Evolutionary conservation across 2,797 vertebrate species (phyloP), one percentile per base, ranked within the genome.

Genomic region (Gymnothorax reevesii): DNA sequence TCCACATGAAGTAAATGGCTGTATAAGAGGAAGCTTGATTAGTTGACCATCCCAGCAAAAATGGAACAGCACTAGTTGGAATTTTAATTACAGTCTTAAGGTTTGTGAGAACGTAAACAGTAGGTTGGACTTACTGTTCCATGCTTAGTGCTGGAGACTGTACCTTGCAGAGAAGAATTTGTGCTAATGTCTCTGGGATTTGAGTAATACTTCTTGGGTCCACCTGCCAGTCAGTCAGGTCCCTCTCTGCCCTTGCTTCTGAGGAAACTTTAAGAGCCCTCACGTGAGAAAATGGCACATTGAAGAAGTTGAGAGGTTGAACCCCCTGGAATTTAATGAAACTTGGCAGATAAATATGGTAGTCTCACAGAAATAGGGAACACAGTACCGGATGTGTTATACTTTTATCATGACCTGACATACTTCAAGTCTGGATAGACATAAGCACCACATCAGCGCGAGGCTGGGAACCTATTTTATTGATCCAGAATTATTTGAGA

Each of bases 1-100:
- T 66, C 12, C 25, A 85, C 27, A 69, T 33, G 85, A 69, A 88
- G 88, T 84, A 83, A 85, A 42, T 17, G 33, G 60, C 13, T 57
- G 42, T 82, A 86, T 66, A 71, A 82, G 79, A 49, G 57, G 62
- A 88, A 83, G 77, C 85, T 80, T 87, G 66, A 60, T 86, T 54
- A 54, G 64, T 87, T 89, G 52, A 82, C 33, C 83, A 17, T 79
- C 82, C n/a, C 62, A 27, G 62, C 54, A 0, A 33, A 79, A 20
- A 8, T 49, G 13, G 57, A 55, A 55, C 22, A 42, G 20, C 22
- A 49, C 42, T 79, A 73, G 80, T 8, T 64, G 54, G 75, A 85
- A 83, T 20, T 49, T 57, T 75, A 69, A 10, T 25, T 69, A 42
- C n/a, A n/a, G n/a, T n/a, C n/a, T n/a, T n/a, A n/a, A n/a, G n/a